Evolutionary conservation across 2,888 invertebrate genomes (phyloP), one percentile per base, ranked within the genome.

Genomic region (Theretra japonica): DNA sequence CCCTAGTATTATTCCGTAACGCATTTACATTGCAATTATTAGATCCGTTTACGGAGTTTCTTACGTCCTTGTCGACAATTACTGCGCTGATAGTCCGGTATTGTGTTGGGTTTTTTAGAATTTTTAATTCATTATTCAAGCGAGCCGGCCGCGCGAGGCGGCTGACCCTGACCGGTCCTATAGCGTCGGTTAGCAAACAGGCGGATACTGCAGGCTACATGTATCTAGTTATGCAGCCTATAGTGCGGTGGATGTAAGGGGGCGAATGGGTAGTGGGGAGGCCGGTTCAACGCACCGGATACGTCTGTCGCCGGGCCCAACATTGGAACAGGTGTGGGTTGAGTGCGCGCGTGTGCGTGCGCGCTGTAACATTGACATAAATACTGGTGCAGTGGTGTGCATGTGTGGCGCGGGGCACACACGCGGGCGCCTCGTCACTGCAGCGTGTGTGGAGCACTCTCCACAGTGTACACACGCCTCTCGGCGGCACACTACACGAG

Each of bases 251-350:
- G 80, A 77, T 79, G 80, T 79, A 76, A 79, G 79, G 80, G 79
- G 80, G 76, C 75, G 73, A 77, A 79, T 79, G 77, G 82, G 80
- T 80, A 77, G 81, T 81, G 85, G 82, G 83, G 85, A 71, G 85
- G 85, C 81, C 85, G 86, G 93, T 89, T 94, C 93, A 93, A 92
- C 88, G 94, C 90, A 92, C 93, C 93, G 93, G 93, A 93, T 90
- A 91, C 90, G 90, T 89, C 88, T 90, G 90, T 91, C 90, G 91
- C 86, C 87, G 88, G 83, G 85, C 88, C 81, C 82, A 82, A 80
- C 85, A 88, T 80, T 80, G 82, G 86, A 82, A 83, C 88, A 90
- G 89, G 91, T 91, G 90, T 88, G 89, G 73, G 90, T 86, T 77
- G 73, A 69, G 53, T 77, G 56, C 75, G 72, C 25, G 74, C 86